A percentile compares a stretch with the other conserved stretches of the same genome.
Conservation (phyloP, 2,888 invertebrate genomes). For the Physocephala rufipes region DNA sequence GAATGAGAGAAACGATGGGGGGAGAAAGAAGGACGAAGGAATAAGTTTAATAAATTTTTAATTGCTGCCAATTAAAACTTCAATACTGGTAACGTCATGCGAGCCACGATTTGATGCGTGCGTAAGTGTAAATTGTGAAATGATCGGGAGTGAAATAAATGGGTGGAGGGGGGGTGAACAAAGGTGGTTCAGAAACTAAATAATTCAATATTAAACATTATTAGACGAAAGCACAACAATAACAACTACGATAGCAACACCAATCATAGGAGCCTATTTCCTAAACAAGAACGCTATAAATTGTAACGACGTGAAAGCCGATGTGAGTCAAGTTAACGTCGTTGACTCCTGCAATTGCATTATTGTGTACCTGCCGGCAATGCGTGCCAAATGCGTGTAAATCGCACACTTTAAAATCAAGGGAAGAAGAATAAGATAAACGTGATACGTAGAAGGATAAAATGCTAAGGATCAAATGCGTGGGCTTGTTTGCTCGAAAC, state of each 20-base stretch:
- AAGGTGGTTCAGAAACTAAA: conserved; percentile 13
- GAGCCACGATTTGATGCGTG: conserved; percentile 24
- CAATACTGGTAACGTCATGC: conserved; percentile 21
- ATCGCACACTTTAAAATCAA: conserved; percentile 3
- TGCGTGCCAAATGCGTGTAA: conserved; percentile 24
- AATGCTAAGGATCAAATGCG: no score
- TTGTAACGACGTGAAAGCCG: no score
- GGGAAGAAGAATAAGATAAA: not conserved
- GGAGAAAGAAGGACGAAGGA: not conserved
- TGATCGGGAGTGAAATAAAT: not conserved
- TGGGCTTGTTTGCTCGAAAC: no score
- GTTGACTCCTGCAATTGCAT: not conserved
- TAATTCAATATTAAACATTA: not conserved
- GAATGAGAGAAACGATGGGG: not conserved
- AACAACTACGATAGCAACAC: not conserved
- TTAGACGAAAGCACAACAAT: not conserved
- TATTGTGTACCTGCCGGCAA: not conserved
- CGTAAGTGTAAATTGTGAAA: no score
- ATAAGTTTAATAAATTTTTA: conserved; percentile 54
- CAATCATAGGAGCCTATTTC: no score
- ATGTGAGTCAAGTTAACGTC: no score
- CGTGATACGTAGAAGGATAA: no score
- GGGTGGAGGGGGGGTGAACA: not conserved
- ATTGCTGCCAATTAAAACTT: conserved; percentile 62
- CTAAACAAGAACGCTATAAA: no score